These are phyloP conservation scores for Tetramorium parvispinum DNA, from an alignment of 1,140 invertebrate genomes.

Conservation along the genomic window DNA sequence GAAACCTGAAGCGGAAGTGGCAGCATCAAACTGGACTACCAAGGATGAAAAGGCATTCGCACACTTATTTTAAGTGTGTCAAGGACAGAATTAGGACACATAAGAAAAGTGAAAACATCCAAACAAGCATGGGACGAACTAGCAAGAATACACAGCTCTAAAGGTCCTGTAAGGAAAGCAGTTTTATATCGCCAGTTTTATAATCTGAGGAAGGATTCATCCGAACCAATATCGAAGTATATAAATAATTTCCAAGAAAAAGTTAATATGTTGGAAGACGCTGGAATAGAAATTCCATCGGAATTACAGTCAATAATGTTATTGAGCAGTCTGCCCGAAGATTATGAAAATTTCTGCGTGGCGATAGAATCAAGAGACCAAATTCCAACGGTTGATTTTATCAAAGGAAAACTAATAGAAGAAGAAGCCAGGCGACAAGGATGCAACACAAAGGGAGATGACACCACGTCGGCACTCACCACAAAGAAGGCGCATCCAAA, in stretches of 20 bases:
- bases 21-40: background rate
- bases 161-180: background rate
- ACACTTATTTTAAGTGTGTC: background rate
- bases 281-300: background rate
- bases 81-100: background rate
- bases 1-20: slow-evolving; percentile 6
- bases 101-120: background rate
- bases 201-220: background rate
- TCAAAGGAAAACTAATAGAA: slow-evolving; percentile 16
- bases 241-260: background rate
- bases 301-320: background rate
- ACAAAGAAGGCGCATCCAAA: background rate
- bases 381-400: background rate
- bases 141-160: slow-evolving; percentile 7
- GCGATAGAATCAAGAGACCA: background rate
- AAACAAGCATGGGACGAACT: slow-evolving; percentile 4
- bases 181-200: slow-evolving; percentile 15
- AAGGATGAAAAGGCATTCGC: slow-evolving; percentile 14
- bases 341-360: background rate
- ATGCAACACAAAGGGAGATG: background rate
- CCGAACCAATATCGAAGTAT: background rate
- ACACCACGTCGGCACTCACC: background rate
- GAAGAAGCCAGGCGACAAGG: slow-evolving; percentile 7
- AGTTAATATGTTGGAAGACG: background rate
- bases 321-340: background rate